Evolutionary conservation across 2,888 invertebrate species (phyloP).

Genomic region (Mythimna ferrago): DNA sequence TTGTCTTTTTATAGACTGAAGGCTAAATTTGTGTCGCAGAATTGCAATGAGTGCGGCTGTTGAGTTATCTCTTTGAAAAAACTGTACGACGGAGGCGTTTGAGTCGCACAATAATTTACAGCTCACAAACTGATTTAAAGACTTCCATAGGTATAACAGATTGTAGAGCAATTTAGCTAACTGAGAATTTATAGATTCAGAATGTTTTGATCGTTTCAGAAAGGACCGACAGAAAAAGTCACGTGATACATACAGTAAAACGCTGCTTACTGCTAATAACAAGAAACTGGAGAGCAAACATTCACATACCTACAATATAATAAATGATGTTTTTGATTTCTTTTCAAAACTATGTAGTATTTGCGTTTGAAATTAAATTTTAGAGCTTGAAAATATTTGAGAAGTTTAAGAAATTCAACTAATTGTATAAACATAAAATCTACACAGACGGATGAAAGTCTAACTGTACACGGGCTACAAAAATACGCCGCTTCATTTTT

Average conservation of each 20-base stretch:
- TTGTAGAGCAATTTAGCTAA: not conserved
- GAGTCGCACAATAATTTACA: not conserved
- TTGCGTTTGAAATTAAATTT: no score
- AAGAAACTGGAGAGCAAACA: no score
- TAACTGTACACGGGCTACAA: no score
- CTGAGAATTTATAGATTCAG: not conserved
- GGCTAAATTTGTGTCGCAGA: no score
- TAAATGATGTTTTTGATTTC: no score
- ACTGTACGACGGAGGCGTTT: slow-evolving; percentile 5
- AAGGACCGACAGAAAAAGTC: not conserved
- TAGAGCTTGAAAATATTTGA: no score
- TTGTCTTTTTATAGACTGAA: not conserved
- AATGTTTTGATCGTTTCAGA: not conserved
- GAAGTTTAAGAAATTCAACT: no score
- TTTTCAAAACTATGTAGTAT: no score
- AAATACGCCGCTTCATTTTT: no score
- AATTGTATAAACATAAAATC: no score
- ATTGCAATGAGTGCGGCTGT: not conserved
- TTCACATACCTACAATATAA: no score
- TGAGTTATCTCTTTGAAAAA: slow-evolving; percentile 3
- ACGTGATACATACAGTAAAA: not conserved
- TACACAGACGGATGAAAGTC: no score
- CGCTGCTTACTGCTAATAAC: not conserved
- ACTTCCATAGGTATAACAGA: not conserved
- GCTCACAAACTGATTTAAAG: not conserved